These are phyloP conservation scores for Thymelicus acteon DNA, from an alignment of 2,888 invertebrate species.

Conservation along the genomic window DNA sequence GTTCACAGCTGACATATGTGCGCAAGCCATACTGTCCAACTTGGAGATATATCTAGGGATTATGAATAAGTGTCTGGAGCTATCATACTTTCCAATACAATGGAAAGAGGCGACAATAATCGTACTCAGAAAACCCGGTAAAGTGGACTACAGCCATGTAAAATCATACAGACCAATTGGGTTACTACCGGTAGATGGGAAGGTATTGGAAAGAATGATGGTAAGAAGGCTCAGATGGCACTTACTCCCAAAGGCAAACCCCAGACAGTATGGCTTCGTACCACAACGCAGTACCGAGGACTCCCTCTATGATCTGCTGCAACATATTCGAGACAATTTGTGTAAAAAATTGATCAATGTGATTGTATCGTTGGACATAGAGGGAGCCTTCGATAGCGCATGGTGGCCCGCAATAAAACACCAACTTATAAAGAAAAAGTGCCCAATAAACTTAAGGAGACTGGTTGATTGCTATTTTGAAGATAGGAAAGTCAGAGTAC, in stretches of 20 bases:
- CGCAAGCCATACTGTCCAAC: not conserved
- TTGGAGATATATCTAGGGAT: slow-evolving; percentile 6
- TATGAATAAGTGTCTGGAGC: slow-evolving; percentile 27
- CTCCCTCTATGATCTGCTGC: slow-evolving; percentile 40
- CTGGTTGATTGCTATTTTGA: not conserved
- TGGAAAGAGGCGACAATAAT: slow-evolving; percentile 40
- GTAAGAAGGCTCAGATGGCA: slow-evolving; percentile 31
- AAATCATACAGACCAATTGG: slow-evolving; percentile 35
- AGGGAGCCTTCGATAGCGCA: no score
- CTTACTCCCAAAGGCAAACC: slow-evolving; percentile 31
- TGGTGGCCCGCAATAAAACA: no score
- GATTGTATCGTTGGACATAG: no score
- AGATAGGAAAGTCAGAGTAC: not conserved
- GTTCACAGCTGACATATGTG: slow-evolving; percentile 32
- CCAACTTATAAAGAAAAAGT: no score
- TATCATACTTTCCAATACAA: slow-evolving; percentile 34
- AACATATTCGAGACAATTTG: not conserved
- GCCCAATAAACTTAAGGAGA: not conserved
- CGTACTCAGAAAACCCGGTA: slow-evolving; percentile 38
- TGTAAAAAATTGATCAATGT: not conserved
- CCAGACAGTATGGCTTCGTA: slow-evolving; percentile 40
- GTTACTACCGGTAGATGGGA: slow-evolving; percentile 12
- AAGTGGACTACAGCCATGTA: slow-evolving; percentile 30
- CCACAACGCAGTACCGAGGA: slow-evolving; percentile 28
- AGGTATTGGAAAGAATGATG: slow-evolving; percentile 32